Percentiles rank a stretch among this genome's conserved stretches.
Evolutionary conservation across 2,113 vertebrate species (phyloP).

Genomic region (Fulmarus glacialis): DNA sequence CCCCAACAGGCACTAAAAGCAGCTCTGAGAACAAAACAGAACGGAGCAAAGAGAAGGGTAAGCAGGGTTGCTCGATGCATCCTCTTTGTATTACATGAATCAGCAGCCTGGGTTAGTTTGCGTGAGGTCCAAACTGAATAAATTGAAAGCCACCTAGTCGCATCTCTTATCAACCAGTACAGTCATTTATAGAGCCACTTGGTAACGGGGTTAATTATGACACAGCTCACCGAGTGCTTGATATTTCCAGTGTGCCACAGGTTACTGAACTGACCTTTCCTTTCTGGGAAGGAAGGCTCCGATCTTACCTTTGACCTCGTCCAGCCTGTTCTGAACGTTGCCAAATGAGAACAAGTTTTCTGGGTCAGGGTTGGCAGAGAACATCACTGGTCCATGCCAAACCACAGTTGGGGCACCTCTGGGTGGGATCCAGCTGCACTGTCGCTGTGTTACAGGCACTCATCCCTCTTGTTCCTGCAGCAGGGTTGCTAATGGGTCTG

Average conservation of each 20-base stretch:
- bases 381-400: fast-evolving
- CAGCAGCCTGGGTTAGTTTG: neutral
- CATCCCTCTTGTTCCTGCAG: neutral
- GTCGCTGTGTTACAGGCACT: neutral
- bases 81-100: neutral
- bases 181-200: neutral
- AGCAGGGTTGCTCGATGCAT: neutral
- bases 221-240: neutral
- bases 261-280: neutral
- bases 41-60: slow-evolving; percentile 54
- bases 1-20: neutral
- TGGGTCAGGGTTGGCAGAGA: neutral
- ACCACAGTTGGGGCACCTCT: neutral
- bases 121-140: neutral
- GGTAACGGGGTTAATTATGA: neutral
- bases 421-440: neutral
- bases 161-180: neutral
- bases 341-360: neutral
- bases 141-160: neutral
- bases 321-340: neutral
- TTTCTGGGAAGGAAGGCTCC: neutral
- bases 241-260: neutral
- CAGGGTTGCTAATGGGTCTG: neutral
- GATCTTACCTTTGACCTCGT: neutral
- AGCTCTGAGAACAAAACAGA: neutral